Base-by-base conservation (phyloP, 2,113 vertebrate species). In the Baryphthengus martii region DNA sequence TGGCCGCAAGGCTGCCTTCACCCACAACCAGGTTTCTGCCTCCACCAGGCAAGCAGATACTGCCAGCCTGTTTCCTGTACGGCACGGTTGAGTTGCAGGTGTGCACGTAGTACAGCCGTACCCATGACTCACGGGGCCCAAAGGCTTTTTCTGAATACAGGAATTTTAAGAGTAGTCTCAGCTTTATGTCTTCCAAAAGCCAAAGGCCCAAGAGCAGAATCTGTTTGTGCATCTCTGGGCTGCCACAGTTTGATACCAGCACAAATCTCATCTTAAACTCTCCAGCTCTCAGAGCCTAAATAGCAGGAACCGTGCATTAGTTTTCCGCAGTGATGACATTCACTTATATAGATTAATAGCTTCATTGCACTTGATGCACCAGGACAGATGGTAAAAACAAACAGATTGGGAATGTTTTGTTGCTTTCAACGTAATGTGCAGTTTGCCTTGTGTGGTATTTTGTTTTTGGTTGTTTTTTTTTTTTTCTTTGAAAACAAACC, bases 401-500 rank as follows among this genome's bases (percentile, higher is more conserved):
- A 53, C 15, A 56, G 18, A 21, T 52, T 9, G 65, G 29, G 37
- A 39, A 76, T 33, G n/a, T 76, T 70, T 17, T 53, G n/a, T 80
- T 52, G n/a, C 24, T 63, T 52, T 68, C 44, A 70, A 0, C 1
- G 0, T 56, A 19, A 50, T 10, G 8, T 26, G 35, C 42, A 12
- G 19, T 89, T 74, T 68, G 25, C 45, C 29, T 83, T 58, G 9
- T 58, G 19, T 61, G 61, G 37, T 37, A 11, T 35, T 68, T 37
- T 75, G 50, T 13, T 50, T 26, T 23, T 59, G 59, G 14, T 52
- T 52, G 17, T 14, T 4, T 56, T 61, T 14, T 45, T 33, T 26
- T 31, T 55, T 40, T 9, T 62, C 19, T 33, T 42, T 42, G 63
- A 29, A 63, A 39, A 84, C 66, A 73, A 17, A n/a, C n/a, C n/a